Evolutionary conservation across 2,888 invertebrate genomes (phyloP), one percentile per base, ranked within the genome.

Genomic region (Aspidiotus destructor): DNA sequence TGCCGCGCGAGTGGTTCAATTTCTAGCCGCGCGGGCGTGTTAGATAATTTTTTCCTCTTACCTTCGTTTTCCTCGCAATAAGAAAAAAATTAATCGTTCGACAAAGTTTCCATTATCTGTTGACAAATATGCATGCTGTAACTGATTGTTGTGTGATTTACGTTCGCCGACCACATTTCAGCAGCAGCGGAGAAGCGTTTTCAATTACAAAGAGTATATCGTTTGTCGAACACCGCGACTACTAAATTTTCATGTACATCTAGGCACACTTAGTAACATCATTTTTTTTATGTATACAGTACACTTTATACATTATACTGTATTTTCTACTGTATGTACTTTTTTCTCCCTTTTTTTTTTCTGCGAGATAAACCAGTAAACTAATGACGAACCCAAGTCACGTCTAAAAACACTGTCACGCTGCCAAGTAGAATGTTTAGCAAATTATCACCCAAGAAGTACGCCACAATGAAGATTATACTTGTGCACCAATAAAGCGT

Each of bases 381-480:
- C 42, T 64, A 64, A 64, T 64, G 54, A 57, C 57, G 64, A 16
- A 64, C 64, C 41, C 64, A 28, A 57, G 64, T 64, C 64, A 64
- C 64, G 64, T 64, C 55, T 42, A 41, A 41, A 28, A 28, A 58
- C 16, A 55, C 64, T 64, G 64, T 64, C 64, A 64, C 64, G 64
- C 54, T 64, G 64, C 64, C 64, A 64, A 64, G 55, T 57, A 64
- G 64, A 57, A 64, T 64, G 64, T 64, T 55, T 64, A 55, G 64
- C 64, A 64, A 64, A 64, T 64, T 64, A 64, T 64, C 64, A 57
- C 64, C 55, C 55, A 64, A 64, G 55, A 64, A 55, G 64, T 57
- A 57, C 64, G 64, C 64, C 64, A 64, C 64, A 64, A 64, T 57
- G 64, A 64, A 64, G 64, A 64, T 64, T 57, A 58, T 48, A 62